Base-by-base conservation (phyloP, 2,113 vertebrate species). In the Ctenomys sociabilis region DNA sequence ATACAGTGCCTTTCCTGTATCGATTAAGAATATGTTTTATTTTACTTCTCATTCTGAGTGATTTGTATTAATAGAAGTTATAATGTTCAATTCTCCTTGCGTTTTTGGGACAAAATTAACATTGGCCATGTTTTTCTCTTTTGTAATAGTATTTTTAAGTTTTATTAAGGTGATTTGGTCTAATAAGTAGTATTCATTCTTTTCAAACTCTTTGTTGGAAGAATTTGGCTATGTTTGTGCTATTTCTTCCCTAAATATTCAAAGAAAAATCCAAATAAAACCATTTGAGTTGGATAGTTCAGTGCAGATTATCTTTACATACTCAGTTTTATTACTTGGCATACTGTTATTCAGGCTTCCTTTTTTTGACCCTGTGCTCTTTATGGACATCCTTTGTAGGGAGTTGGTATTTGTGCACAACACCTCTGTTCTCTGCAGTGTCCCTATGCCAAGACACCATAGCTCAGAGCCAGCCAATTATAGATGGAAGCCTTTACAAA, bases 171-270 rank as follows among this genome's bases (percentile, higher is more conserved):
- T 70, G 26, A 78, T 84, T 3, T 95, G 78, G 43, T 45, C 54
- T 43, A 72, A 59, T 12, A 73, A 22, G 30, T 73, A 80, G 11
- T 64, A 32, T 22, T 91, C 7, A 19, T 9, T 70, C 45, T 72
- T 93, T 80, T n/a, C 70, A 84, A 3, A 52, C 52, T 52, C 52
- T 72, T 75, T 85, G 24, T 32, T 88, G 32, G 19, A 78, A 91
- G 52, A 88, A 9, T 80, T 80, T 91, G 63, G 45, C 61, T 80
- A 72, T 17, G 24, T 35, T 83, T 57, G 9, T 91, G 37, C 32
- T 85, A 45, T 85, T 85, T 93, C 26, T 85, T 54, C 19, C 70
- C 90, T 70, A 95, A 80, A 35, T 83, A 91, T 84, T 78, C 91
- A n/a, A 61, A 82, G 32, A 87, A 93, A 90, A 21, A 64, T 26